Evolutionary conservation across 2,797 vertebrate species (phyloP), one percentile per base, ranked within the genome.

Genomic region (Glossophaga mutica): DNA sequence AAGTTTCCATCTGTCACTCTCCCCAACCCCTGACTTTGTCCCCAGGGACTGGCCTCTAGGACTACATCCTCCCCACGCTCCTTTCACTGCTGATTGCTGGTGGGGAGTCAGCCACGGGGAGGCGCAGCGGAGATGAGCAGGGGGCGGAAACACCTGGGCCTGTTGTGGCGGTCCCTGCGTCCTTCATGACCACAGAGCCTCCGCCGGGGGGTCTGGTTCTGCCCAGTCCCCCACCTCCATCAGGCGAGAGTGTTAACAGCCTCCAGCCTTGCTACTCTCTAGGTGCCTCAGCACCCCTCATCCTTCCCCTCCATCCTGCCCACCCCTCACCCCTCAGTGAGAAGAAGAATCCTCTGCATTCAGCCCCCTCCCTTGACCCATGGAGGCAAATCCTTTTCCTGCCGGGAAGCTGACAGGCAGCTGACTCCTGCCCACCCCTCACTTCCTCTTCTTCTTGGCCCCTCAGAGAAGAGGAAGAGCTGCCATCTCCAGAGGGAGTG

Each of bases 381-480:
- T 24, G 19, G 2, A 4, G 18, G 39, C 7, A 37, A n/a, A 37
- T 39, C 52, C 74, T 26, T 78, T 42, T 37, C 42, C 57, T 46
- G 62, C 29, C 6, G 10, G 50, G 42, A 24, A 16, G 7, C 76
- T 59, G 50, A 34, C 12, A 24, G 32, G 24, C 5, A 48, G 37
- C 82, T 46, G 50, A 26, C 81, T 50, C 2, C 68, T 5, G 1
- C 79, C 29, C 8, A 2, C 42, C 48, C 71, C 59, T 71, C 46
- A n/a, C 34, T 77, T 87, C 8, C 73, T 50, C 82, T 68, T 82
- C 39, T 34, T 46, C 8, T 50, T 7, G 46, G 67, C 32, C 82
- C 37, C 87, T 77, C 46, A 46, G 42, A 82, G 79, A 83, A 55
- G 65, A 92, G n/a, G 50, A 70, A 22, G 59, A 46, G 68, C 21